phyloP scores from a whole-genome alignment of 1,140 invertebrate species.

The Eciton burchellii region DNA sequence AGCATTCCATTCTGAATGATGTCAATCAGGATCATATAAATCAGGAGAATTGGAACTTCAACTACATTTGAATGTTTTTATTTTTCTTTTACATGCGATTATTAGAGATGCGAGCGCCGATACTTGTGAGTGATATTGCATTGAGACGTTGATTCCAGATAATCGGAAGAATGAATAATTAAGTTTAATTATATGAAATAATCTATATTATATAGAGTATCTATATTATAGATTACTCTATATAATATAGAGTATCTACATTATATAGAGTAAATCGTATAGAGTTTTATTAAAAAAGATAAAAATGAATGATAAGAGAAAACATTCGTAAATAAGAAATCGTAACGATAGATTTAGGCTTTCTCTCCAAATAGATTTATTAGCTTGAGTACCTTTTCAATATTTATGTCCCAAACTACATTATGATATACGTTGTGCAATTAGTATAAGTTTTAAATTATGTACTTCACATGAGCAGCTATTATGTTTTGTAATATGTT shows the following conservation, averaged over 20 bases:
- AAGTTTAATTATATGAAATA: too few species aligned
- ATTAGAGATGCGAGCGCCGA: constrained; percentile 94
- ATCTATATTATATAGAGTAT: too few species aligned
- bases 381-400: too few species aligned
- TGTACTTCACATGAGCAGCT: neutral
- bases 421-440: constrained; percentile 4
- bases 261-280: too few species aligned
- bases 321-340: neutral
- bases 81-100: constrained; percentile 99
- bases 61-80: constrained; percentile 97
- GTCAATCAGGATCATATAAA: constrained; percentile 88
- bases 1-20: constrained; percentile 96
- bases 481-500: too few species aligned
- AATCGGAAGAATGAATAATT: constrained; percentile 90
- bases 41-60: constrained; percentile 88
- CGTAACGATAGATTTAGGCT: neutral
- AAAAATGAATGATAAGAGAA: too few species aligned
- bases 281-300: too few species aligned
- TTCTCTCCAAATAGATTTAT: neutral
- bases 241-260: too few species aligned
- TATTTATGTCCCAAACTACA: too few species aligned
- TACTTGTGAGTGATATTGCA: constrained; percentile 97
- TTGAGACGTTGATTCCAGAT: constrained; percentile 99
- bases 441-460: neutral
- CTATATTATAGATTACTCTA: too few species aligned